Base-by-base conservation (phyloP, 2,113 vertebrate genomes). In the Alces alces region DNA sequence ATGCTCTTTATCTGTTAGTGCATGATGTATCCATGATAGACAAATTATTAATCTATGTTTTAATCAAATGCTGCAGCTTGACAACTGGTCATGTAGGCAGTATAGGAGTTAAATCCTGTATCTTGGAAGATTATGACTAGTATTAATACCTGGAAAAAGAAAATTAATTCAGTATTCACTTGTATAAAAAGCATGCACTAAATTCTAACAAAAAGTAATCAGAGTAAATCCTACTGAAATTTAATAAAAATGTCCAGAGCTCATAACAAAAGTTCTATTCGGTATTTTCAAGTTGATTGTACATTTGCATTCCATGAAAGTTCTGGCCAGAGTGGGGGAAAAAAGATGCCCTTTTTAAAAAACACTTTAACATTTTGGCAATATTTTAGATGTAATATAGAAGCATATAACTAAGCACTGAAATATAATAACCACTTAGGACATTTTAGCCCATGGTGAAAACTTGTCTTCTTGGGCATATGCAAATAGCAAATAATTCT, bases 1-100 rank as follows among this genome's bases (percentile, higher is more conserved):
- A 98, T 98, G 98, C 96, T 99, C 97, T 99, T 99, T 99, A 98
- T 99, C 98, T 98, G 97, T 98, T 98, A 98, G 96, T 98, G 98
- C 97, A 98, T 98, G 98, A 99, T 99, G 96, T 98, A 99, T 99
- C 98, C 97, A 97, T 98, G 98, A 99, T 98, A 98, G 98, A 98
- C 98, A 99, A 99, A 99, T 99, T 99, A 99, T 99, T 99, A 99
- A 99, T 99, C 98, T 98, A 96, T 96, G 94, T 97, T 98, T 98
- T 99, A 99, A 98, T 98, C 98, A 98, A 98, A 98, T 92, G 82
- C 86, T 97, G 95, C 57, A 57, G 95, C 95, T 96, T 98, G 98
- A 98, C 98, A 98, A 97, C 86, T 52, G 86, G 92, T 96, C 98
- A 96, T 97, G 73, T 84, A 98, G 86, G 85, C 80, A 96, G 93